Percentiles rank a stretch among this genome's conserved stretches.
Evolutionary conservation across 92 coral and sea anemone species (phyloP).

Genomic region (Scolanthus callimorphus): DNA sequence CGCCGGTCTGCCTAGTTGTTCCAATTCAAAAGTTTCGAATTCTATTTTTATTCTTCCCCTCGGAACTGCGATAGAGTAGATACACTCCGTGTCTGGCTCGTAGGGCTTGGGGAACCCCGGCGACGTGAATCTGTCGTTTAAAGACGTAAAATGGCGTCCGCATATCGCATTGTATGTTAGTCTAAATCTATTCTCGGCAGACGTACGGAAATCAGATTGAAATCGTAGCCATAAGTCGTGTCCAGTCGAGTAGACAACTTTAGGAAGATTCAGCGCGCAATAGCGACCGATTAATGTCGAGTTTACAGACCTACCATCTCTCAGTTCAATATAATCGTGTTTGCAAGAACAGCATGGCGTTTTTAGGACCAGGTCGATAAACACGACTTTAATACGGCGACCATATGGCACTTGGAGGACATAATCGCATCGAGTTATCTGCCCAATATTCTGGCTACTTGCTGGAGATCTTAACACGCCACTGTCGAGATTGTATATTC

Average conservation of each 20-base stretch:
- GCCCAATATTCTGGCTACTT: conserved; percentile 46
- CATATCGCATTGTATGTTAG: conserved; percentile 77
- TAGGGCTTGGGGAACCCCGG: conserved; percentile 60
- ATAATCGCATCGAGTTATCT: conserved; percentile 59
- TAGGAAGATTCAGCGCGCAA: conserved; percentile 80
- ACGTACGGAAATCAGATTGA: conserved; percentile 67
- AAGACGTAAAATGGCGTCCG: conserved; percentile 62
- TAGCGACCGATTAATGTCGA: conserved; percentile 88
- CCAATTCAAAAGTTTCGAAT: conserved; percentile 65
- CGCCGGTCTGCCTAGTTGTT: conserved; percentile 13
- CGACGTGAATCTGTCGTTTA: conserved; percentile 62
- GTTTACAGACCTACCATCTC: conserved; percentile 69
- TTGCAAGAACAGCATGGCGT: conserved; percentile 89
- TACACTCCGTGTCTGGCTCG: conserved; percentile 57
- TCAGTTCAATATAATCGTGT: conserved; percentile 83
- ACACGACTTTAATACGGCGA: conserved; percentile 66
- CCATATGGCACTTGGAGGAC: conserved; percentile 55
- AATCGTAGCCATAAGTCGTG: conserved; percentile 70
- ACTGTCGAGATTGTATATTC: conserved; percentile 15
- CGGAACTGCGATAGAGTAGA: conserved; percentile 82
- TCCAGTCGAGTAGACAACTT: conserved; percentile 66
- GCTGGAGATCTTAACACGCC: conserved; percentile 65
- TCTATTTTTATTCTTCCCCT: conserved; percentile 78
- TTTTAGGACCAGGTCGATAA: conserved; percentile 73
- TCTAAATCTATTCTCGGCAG: conserved; percentile 56